Percentiles rank a stretch among this genome's conserved stretches.
Evolutionary conservation across 2,888 invertebrate genomes (phyloP).

Genomic region (Eupithecia dodoneata): DNA sequence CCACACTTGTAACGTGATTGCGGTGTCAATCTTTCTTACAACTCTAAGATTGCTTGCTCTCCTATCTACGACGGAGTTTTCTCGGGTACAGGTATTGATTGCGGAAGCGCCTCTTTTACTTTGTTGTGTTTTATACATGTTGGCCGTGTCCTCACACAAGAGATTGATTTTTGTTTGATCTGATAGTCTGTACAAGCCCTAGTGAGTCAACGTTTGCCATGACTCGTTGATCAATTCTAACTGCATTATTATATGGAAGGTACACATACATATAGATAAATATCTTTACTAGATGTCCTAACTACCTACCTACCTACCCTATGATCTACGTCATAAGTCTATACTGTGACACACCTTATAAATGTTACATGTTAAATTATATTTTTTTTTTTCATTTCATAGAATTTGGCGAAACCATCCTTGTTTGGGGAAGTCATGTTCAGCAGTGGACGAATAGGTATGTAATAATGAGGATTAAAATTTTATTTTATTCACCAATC

Average conservation of each 20-base stretch:
- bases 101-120: background rate
- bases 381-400: background rate
- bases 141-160: background rate
- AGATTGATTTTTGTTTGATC: background rate
- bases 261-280: background rate
- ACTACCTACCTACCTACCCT: too few relatives aligned
- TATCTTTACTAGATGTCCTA: background rate
- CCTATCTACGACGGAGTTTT: background rate
- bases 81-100: constrained; percentile 1
- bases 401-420: background rate
- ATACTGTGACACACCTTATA: background rate
- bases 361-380: background rate
- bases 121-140: background rate
- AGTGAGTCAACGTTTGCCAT: background rate
- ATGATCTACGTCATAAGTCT: too few relatives aligned
- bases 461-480: background rate
- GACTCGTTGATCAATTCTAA: background rate
- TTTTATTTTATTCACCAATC: too few relatives aligned
- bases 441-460: background rate
- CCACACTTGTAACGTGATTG: constrained; percentile 13
- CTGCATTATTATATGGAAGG: background rate
- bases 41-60: constrained; percentile 10
- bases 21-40: constrained; percentile 18
- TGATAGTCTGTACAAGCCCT: background rate
- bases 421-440: background rate